Percentiles rank a stretch among this genome's conserved stretches.
phyloP scores from a whole-genome alignment of 2,888 invertebrate genomes.

The Scaptomyza flava region DNA sequence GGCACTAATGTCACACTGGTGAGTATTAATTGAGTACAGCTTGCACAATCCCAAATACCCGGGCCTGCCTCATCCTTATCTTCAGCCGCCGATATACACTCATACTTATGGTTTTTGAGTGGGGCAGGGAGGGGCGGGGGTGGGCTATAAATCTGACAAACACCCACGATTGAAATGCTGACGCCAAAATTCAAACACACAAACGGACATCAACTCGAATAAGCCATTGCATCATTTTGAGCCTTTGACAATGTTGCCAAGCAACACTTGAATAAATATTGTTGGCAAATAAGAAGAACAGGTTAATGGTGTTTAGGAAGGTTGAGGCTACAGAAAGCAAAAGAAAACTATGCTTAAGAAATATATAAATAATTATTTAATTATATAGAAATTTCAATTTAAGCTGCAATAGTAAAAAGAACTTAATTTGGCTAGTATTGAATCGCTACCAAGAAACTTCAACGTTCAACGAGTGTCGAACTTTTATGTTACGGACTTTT shows the following conservation, averaged over 20 bases:
- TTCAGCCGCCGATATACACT: slow-evolving; percentile 10
- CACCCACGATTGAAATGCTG: slow-evolving; percentile 44
- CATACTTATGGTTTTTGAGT: slow-evolving; percentile 36
- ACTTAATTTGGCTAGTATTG: too few species aligned
- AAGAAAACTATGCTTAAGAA: too few species aligned
- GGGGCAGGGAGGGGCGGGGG: too few species aligned
- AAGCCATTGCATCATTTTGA: slow-evolving; percentile 32
- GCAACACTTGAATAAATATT: slow-evolving; percentile 21
- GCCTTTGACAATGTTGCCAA: slow-evolving; percentile 35
- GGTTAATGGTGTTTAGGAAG: too few species aligned
- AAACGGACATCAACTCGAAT: not conserved
- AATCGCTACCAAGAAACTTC: too few species aligned
- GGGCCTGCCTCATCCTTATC: slow-evolving; percentile 9
- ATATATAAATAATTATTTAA: too few species aligned
- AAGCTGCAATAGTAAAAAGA: too few species aligned
- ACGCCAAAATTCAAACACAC: slow-evolving; percentile 33
- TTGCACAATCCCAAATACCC: slow-evolving; percentile 29
- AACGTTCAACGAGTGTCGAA: too few species aligned
- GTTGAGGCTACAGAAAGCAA: too few species aligned
- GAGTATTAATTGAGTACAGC: slow-evolving; percentile 78
- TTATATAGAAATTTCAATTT: too few species aligned
- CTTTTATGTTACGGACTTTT: too few species aligned
- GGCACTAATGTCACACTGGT: slow-evolving; percentile 80
- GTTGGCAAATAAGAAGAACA: too few species aligned
- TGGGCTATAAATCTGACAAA: slow-evolving; percentile 69